Base-by-base conservation (phyloP, 2,888 invertebrate genomes). In the Agrochola lota region DNA sequence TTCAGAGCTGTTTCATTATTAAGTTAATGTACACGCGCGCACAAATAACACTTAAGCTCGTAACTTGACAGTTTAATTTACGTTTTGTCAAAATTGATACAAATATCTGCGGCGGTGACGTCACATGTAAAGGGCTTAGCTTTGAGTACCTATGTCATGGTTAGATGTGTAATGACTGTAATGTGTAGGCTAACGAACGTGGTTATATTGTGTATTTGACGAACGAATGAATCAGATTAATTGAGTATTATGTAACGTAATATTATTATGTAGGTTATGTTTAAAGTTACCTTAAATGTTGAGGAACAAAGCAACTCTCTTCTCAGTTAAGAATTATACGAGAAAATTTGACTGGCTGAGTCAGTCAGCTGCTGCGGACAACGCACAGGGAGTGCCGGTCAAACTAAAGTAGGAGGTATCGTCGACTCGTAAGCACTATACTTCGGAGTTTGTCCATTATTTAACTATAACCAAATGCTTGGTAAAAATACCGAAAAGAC, bases 51-150 rank as follows among this genome's bases (percentile, higher is more conserved):
- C 73, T 84, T 80, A 71, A 84, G 82, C 71, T n/a, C 74, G 80
- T 85, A 84, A 84, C 87, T 84, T 91, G 91, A 92, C 92, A 92
- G 89, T 90, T 91, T 91, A 91, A 92, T 92, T 92, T 91, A 88
- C 87, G 88, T 85, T 87, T 85, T 89, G 90, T 90, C 91, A 90
- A 90, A 92, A 90, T 92, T 91, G 90, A 91, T 92, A 91, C 87
- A 89, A 91, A 90, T 90, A 88, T 87, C 83, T 78, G 80, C 74
- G 84, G 75, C 62, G 81, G 62, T 77, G 85, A 80, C 85, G 77
- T 86, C 85, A 85, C 84, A 81, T 85, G 81, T 77, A 49, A 76
- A 68, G 73, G 40, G 60, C 66, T 71, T 75, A 73, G 60, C 77
- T 71, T 70, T 73, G 71, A 75, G 66, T 79, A n/a, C 57, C 49